Evolutionary conservation across 23 tunicate species (phyloP), one percentile per base, ranked within the genome.

Genomic region (Halocynthia roretzi): DNA sequence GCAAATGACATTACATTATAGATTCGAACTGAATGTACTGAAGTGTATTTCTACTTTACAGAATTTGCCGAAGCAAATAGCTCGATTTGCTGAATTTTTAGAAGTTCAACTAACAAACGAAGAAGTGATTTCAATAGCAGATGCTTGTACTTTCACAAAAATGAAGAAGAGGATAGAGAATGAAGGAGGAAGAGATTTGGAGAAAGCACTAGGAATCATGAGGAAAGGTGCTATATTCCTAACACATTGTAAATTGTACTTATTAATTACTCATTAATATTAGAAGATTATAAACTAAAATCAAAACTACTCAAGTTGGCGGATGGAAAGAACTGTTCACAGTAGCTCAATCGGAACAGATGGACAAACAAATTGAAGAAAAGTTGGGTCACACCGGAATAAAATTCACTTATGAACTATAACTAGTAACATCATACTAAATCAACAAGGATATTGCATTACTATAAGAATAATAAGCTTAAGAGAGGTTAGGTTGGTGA

Each of bases 311-410:
- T 11, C 1, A 65, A 15, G 70, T 65, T 15, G 70, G 70, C 22
- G 19, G 31, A 9, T 65, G 70, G 70, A 65, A 65, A 6, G 10
- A 65, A 2, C 19, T 5, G 2, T 10, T 65, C 10, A 65, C 70
- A 20, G 70, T 65, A 10, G 70, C 70, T 9, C 70, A 65, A 15
- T 65, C 70, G 6, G 70, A 65, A 65, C 9, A 10, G 15, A 65
- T 65, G 70, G 70, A 65, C 70, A 65, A 65, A 2, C 31, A 20
- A 15, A 65, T 65, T 0, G 19, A 65, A 15, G n/a, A 65, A 10
- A 65, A 65, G 19, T 65, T 65, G 70, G 70, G 70, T 5, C 6
- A 65, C 19, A 65, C 70, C 9, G 70, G 31, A 9, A 65, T 65
- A 11, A 65, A 65, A 2, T 65, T 65, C 19, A 15, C 0, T 10